Evolutionary conservation across 2,888 invertebrate species (phyloP).

Genomic region (Nebria salina): DNA sequence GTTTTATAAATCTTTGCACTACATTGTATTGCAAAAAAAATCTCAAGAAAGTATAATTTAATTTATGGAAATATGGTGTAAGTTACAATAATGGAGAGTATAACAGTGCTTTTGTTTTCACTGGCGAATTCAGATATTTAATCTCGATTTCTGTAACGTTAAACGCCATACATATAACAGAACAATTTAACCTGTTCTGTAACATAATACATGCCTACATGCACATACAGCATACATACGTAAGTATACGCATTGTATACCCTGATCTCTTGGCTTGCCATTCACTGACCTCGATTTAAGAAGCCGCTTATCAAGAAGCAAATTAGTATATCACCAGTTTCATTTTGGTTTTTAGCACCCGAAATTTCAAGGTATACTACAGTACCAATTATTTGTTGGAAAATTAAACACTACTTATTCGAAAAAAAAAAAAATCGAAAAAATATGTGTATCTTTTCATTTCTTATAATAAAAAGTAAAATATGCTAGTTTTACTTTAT

Average conservation of each 20-base stretch:
- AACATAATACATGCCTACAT: neutral
- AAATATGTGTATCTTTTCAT: too few species aligned
- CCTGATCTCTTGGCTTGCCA: neutral
- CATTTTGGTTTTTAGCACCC: neutral
- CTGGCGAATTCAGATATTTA: neutral
- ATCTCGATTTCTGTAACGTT: too few species aligned
- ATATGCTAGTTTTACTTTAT: too few species aligned
- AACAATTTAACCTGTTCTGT: neutral
- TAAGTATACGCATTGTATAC: conserved; percentile 7
- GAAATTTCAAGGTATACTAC: neutral
- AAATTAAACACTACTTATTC: neutral
- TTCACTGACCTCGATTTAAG: conserved; percentile 41
- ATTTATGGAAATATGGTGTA: neutral
- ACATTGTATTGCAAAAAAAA: too few species aligned
- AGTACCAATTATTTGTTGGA: neutral
- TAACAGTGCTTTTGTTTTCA: neutral
- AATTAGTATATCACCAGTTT: neutral
- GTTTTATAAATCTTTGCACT: too few species aligned
- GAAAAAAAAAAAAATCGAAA: too few species aligned
- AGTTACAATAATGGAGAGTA: neutral
- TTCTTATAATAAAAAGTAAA: too few species aligned
- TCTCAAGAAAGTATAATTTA: neutral
- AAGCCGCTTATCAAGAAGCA: neutral
- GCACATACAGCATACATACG: neutral
- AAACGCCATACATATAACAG: too few species aligned